phyloP scores from a whole-genome alignment of 2,888 invertebrate genomes.

The Theodoxus fluviatilis region DNA sequence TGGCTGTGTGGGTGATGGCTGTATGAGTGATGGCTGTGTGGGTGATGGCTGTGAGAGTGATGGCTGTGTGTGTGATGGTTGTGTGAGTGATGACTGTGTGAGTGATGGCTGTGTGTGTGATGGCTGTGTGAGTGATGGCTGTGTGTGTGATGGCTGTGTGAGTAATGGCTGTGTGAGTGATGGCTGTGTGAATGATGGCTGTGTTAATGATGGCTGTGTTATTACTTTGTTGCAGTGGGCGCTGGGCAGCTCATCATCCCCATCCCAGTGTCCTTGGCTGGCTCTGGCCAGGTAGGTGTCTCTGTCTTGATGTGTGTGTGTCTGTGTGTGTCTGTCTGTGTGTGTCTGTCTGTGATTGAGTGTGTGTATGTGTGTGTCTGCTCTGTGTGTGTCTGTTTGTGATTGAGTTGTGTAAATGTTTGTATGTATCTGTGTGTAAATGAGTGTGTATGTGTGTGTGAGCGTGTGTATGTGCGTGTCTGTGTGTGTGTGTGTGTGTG shows the following conservation, averaged over 20 bases:
- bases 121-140: not conserved
- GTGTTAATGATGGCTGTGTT: not conserved
- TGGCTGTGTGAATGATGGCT: not conserved
- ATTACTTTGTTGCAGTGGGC: constrained; percentile 20
- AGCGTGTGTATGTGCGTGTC: not conserved
- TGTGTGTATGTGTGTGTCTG: not conserved
- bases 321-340: not conserved
- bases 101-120: no score
- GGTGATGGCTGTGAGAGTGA: not conserved
- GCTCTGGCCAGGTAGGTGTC: constrained; percentile 49
- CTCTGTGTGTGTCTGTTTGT: not conserved
- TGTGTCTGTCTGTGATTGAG: not conserved
- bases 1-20: no score
- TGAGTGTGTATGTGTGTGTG: no score
- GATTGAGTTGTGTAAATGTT: no score
- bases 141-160: not conserved
- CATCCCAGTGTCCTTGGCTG: constrained; percentile 62
- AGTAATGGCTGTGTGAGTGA: not conserved
- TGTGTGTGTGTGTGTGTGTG: constrained; percentile 11
- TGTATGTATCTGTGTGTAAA: not conserved
- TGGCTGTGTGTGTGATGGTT: not conserved
- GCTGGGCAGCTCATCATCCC: constrained; percentile 62
- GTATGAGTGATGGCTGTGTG: no score
- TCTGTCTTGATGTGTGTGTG: not conserved
- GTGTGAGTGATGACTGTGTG: no score